Conservation (phyloP, 2,888 invertebrate species). For the Leistus spinibarbis region DNA sequence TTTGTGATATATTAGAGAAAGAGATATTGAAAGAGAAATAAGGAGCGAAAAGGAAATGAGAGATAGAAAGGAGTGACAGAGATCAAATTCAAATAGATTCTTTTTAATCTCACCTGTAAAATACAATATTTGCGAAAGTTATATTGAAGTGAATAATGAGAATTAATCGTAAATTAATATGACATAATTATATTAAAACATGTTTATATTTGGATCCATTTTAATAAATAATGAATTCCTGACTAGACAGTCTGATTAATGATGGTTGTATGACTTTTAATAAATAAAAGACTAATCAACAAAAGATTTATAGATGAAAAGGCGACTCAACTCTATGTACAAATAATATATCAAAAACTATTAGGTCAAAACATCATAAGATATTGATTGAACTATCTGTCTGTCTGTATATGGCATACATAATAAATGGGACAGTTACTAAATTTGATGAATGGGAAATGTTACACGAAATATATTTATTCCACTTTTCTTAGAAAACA, state of each 20-base stretch:
- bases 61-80: too few species aligned
- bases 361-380: not conserved
- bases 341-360: not conserved
- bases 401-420: not conserved
- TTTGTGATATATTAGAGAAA: too few species aligned
- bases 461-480: not conserved
- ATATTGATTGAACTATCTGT: not conserved
- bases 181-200: not conserved
- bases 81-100: too few species aligned
- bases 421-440: not conserved
- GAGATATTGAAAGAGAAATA: too few species aligned
- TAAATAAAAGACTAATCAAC: too few species aligned
- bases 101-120: too few species aligned
- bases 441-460: not conserved
- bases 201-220: not conserved
- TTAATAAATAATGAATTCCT: not conserved
- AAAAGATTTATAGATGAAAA: not conserved
- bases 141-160: not conserved
- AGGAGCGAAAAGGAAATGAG: too few species aligned
- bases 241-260: not conserved
- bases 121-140: too few species aligned
- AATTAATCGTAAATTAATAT: not conserved
- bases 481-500: not conserved
- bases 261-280: not conserved
- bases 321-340: not conserved